Evolutionary conservation across 2,797 vertebrate species (phyloP), one percentile per base, ranked within the genome.

Genomic region (Moxostoma hubbsi): DNA sequence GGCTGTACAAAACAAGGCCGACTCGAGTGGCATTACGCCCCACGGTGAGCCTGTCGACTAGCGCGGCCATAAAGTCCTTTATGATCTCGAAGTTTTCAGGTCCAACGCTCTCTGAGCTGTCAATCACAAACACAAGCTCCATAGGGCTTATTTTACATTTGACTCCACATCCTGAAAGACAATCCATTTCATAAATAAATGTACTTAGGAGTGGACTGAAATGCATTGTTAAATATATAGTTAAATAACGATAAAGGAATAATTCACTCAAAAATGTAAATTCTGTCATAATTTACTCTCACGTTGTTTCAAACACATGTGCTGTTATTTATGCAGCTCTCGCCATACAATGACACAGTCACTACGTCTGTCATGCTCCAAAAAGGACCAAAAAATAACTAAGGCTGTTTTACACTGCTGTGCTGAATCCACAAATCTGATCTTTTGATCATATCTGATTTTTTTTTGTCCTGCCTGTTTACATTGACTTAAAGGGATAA

Each of bases 101-200:
- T 58, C 96, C 96, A 24, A 97, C 96, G 0, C 96, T 97, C 89
- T 98, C 96, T 0, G 96, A 97, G 85, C 96, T 97, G 93, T 98
- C 96, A 9, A 98, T 96, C 87, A 98, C 96, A 82, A 98, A 97
- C 81, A 98, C 95, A 86, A 98, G 94, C 88, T 98, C 96, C 96
- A 97, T 97, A 2, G 96, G 96, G 83, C 93, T 92, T 90, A 96
- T 95, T 88, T 96, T 97, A 85, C 96, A 98, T 86, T 94, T 97
- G 87, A 96, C 93, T 75, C 95, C 94, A 2, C 96, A 98, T 70
- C 96, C 96, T 97, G 64, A 46, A 74, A 58, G 2, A 54, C 15
- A 63, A 11, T 0, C 13, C 46, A n/a, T 43, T 11, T 58, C 5
- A 72, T 61, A 0, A 46, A 54, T 0, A 9, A 11, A 61, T 36